Percentiles rank a stretch among this genome's conserved stretches.
Conservation (phyloP, 2,113 vertebrate genomes). For the Odontophorus gujanensis region DNA sequence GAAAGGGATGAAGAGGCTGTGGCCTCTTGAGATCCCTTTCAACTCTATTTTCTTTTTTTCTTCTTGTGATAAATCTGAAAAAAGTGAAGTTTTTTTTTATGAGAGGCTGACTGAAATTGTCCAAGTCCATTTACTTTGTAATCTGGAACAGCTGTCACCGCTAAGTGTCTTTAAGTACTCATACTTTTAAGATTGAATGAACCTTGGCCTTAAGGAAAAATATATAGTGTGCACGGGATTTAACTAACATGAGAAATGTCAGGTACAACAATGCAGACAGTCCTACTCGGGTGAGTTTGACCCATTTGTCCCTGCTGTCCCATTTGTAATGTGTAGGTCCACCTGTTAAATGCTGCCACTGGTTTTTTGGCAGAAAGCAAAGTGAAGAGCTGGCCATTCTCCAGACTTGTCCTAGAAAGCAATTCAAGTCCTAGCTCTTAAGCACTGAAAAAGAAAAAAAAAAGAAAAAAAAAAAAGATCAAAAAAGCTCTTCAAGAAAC, state of each 20-base stretch:
- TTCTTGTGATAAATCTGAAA: background rate
- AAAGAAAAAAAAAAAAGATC: background rate
- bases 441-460: background rate
- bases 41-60: background rate
- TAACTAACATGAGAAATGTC: background rate
- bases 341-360: background rate
- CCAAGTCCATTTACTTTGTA: constrained; percentile 29
- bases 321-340: background rate
- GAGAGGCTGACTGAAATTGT: constrained; percentile 17
- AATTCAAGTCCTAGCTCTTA: background rate
- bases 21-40: background rate
- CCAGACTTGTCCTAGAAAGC: background rate
- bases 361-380: background rate
- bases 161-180: constrained; percentile 24
- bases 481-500: background rate
- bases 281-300: background rate
- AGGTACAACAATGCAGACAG: background rate
- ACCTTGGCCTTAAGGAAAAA: background rate
- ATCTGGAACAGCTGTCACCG: constrained; percentile 25
- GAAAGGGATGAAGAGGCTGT: background rate
- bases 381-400: background rate
- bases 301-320: background rate
- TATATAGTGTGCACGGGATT: background rate
- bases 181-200: constrained; percentile 36
- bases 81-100: background rate